Base-by-base conservation (phyloP, 1,140 invertebrate genomes). In the Drosophila erecta region DNA sequence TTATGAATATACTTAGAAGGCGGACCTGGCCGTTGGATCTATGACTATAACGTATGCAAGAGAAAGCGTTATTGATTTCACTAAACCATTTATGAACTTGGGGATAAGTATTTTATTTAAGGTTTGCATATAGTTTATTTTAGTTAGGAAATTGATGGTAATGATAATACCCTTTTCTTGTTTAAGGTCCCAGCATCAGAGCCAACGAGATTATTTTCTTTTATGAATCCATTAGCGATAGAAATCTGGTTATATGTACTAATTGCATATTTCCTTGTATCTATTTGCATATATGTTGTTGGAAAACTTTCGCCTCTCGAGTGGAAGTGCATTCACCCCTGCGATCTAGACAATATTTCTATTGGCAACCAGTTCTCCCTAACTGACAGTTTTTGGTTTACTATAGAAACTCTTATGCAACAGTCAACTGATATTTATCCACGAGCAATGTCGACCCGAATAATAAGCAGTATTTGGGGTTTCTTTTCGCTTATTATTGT, bases 241-340 rank as follows among this genome's bases (percentile, higher is more conserved):
- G 97, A 99, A 93, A 98, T 99, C 70, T 99, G 98, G 98, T 94
- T 98, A 27, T 98, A 98, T 93, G 96, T 99, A 17, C 92, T 98
- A 54, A 96, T 96, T 1, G 97, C 97, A 3, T 99, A 98, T 93
- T 94, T 98, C 27, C 50, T 91, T 22, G 98, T 99, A 27, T 98
- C 97, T 44, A 96, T 98, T 89, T 98, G 97, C 4, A 94, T 99
- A 47, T 99, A 98, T 92, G 95, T 99, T 5, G 96, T 99, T 94
- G 98, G 98, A 0, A 94, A 97, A 67, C 97, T 99, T 92, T 98
- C 97, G 5, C 98, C 98, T 8, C 98, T 98, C 91, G 98, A 99
- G 92, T 99, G 98, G 98, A 96, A 95, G 76, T 97, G 96, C 24
- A 67, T 66, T 6, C 96, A 97, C 92, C 97, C 97, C 1, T 98